Conservation (phyloP, 2,888 invertebrate genomes). For the Oithona nana region DNA sequence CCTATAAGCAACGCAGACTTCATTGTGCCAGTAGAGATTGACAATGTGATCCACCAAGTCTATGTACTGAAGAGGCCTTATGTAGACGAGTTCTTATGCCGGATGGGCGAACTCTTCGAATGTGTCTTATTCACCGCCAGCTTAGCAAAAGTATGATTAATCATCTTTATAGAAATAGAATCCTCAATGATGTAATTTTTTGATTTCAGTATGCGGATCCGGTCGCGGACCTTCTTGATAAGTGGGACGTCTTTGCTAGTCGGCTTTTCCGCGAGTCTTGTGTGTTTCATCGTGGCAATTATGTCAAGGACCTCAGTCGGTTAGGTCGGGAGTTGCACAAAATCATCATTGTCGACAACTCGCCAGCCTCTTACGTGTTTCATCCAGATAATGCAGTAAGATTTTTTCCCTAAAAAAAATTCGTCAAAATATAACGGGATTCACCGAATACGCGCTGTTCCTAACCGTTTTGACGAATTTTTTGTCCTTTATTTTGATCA, state of each 20-base stretch:
- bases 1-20: conserved; percentile 99
- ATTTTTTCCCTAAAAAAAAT: too few species aligned
- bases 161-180: not conserved
- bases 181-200: not conserved
- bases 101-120: conserved; percentile 96
- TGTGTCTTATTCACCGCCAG: conserved; percentile 98
- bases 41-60: conserved; percentile 91
- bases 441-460: too few species aligned
- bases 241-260: conserved; percentile 88
- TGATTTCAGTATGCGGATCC: conserved; percentile 80
- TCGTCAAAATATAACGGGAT: too few species aligned
- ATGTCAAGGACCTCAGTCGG: conserved; percentile 97
- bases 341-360: conserved; percentile 97
- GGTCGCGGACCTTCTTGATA: conserved; percentile 91
- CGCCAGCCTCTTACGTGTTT: conserved; percentile 98
- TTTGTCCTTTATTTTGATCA: too few species aligned
- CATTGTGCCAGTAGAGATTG: conserved; percentile 98
- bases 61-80: conserved; percentile 98
- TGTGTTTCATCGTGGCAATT: conserved; percentile 98
- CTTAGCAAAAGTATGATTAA: conserved; percentile 55
- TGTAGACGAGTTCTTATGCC: conserved; percentile 93
- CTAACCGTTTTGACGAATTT: too few species aligned
- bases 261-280: conserved; percentile 98
- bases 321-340: conserved; percentile 87
- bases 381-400: conserved; percentile 99